Evolutionary conservation across 2,113 vertebrate genomes (phyloP), one percentile per base, ranked within the genome.

Genomic region (Tauraco erythrolophus): DNA sequence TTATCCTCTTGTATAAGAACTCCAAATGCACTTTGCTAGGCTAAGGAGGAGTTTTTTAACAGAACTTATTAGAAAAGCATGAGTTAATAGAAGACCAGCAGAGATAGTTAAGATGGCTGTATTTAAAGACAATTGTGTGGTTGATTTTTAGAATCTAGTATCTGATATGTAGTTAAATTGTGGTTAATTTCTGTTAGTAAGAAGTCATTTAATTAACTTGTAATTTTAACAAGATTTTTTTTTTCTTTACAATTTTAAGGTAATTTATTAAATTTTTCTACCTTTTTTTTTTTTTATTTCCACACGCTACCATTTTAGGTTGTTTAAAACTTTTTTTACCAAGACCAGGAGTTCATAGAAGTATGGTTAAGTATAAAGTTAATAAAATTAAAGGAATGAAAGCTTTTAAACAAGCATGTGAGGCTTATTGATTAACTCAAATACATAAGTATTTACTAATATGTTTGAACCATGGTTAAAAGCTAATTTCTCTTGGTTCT

Each of bases 291-390:
- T 86, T 76, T 82, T 97, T 72, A 35, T 97, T 94, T 97, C 86
- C 88, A 95, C 88, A n/a, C 7, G 60, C 95, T 98, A 97, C 96
- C 97, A 95, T 98, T 98, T 93, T 98, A 98, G 98, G 98, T 98
- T 95, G 97, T 94, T 98, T 95, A 96, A 98, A 97, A 98, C 95
- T 97, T 97, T 98, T 98, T 97, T 65, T 92, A 97, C 92, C 95
- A 69, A 98, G 98, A 98, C 97, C 98, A 92, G 97, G 97, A 98
- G 94, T 96, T 95, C 98, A 69, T 98, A 98, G 97, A 96, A 60
- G 70, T 96, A 95, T 97, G 98, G 98, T 97, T 98, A 98, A 98
- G 98, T 98, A 98, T 98, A 91, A 98, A 95, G 79, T 92, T 94
- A 81, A 69, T 84, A 93, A 97, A 97, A 97, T 97, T 96, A 92